These are phyloP conservation scores for Molorchus minor DNA, from an alignment of 2,888 invertebrate genomes.

Conservation along the genomic window DNA sequence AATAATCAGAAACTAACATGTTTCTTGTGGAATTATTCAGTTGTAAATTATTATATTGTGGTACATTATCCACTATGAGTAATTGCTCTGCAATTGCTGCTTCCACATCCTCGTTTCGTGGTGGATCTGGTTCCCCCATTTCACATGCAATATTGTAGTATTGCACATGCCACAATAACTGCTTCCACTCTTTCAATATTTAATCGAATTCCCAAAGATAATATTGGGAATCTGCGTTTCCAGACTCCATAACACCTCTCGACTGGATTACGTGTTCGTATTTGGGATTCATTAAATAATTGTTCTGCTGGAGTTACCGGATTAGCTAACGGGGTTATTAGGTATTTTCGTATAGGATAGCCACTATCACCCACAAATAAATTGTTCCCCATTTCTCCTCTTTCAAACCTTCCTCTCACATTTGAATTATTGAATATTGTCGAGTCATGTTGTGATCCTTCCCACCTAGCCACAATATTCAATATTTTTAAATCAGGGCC, in stretches of 20 bases:
- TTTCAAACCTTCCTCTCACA: not conserved
- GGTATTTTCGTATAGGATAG: not conserved
- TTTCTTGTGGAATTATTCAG: not conserved
- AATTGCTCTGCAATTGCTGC: not conserved
- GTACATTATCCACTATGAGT: not conserved
- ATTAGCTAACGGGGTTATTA: not conserved
- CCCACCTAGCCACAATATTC: not conserved
- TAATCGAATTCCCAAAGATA: not conserved
- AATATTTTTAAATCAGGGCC: not conserved
- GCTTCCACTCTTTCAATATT: slow-evolving; percentile 1
- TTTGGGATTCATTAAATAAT: slow-evolving; percentile 2
- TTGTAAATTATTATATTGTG: not conserved
- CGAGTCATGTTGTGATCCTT: slow-evolving; percentile 2
- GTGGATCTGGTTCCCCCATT: not conserved
- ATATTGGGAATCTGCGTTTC: not conserved
- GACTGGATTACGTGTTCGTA: not conserved
- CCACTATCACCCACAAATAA: slow-evolving; percentile 1
- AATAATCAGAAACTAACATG: not conserved
- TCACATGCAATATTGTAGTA: not conserved
- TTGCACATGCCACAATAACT: not conserved
- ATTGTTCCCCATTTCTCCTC: no score
- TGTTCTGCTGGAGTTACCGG: not conserved
- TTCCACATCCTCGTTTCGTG: not conserved
- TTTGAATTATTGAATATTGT: not conserved
- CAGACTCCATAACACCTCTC: not conserved